These are phyloP conservation scores for Varanus salvator DNA, from an alignment of 2,113 vertebrate genomes.

Conservation along the genomic window DNA sequence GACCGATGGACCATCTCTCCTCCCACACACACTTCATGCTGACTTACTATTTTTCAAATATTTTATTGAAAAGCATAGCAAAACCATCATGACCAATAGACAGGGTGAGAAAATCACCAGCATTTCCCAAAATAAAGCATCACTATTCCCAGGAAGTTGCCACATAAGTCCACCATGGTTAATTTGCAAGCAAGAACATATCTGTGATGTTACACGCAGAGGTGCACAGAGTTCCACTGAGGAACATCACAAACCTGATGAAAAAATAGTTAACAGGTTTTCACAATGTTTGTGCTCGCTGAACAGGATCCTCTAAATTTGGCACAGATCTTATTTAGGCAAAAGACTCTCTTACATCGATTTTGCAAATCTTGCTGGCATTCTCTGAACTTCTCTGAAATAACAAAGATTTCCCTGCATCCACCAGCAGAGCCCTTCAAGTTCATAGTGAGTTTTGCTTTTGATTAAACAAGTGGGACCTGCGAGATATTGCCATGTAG, in stretches of 20 bases:
- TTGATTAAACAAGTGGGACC: neutral
- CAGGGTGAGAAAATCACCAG: neutral
- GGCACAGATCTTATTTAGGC: neutral
- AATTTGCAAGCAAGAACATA: neutral
- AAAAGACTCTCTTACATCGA: neutral
- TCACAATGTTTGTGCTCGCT: neutral
- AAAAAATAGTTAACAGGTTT: neutral
- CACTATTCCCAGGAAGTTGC: neutral
- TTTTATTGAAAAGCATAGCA: slow-evolving; percentile 19
- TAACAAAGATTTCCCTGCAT: neutral
- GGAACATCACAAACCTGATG: neutral
- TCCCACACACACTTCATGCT: slow-evolving; percentile 36
- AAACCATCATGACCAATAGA: neutral
- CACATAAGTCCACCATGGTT: neutral
- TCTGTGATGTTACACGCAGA: neutral
- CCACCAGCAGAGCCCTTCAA: neutral
- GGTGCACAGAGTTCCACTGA: neutral
- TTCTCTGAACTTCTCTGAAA: neutral
- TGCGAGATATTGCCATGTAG: neutral
- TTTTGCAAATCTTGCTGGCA: neutral
- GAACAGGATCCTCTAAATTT: neutral
- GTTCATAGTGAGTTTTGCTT: neutral
- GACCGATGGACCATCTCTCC: slow-evolving; percentile 32
- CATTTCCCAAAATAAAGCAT: neutral
- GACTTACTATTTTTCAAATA: neutral